Base-by-base conservation (phyloP, 30 jellyfish, hydroid and myxozoan species). In the Aurelia sp. region DNA sequence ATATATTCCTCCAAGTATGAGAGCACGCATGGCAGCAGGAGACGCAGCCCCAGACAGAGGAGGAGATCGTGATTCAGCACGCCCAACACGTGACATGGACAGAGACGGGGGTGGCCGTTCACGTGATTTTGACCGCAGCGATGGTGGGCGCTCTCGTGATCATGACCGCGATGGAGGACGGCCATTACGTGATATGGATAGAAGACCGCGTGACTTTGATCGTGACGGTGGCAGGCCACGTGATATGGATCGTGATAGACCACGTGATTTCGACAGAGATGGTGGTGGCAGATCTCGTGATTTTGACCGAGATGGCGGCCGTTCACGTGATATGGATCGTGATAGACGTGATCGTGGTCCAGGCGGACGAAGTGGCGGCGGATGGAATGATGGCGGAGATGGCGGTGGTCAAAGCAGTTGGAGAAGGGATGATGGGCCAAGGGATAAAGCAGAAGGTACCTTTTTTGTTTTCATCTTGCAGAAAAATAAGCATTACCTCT, bases 341-440 rank as follows among this genome's bases (percentile, higher is more conserved):
- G 95, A 70, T 30, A 73, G 88, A 59, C 68, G 97, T 19, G 88
- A 74, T 38, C 88, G 65, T 8, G 87, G 92, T 31, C 85, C 83
- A 47, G 96, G 95, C 57, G 88, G 92, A 13, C 33, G 44, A 47
- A 78, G 94, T n/a, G 97, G 92, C 67, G 72, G 78, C 8, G 90
- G 97, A 52, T 89, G 90, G 84, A 67, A 87, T 31, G 93, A 88
- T 65, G 81, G 89, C 27, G 95, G 97, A 44, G 98, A 88, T 17
- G 64, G 92, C 33, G 95, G 69, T 31, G 69, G 95, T 10, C 67
- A n/a, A 21, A 65, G 68, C 19, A 52, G 82, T 19, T 84, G 90
- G 97, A 72, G 88, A 74, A 77, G 89, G 84, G 95, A 91, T 67
- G 90, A 81, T 17, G 90, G 70, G 53, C 86, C 90, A 41, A 82